Evolutionary conservation across 2,797 vertebrate genomes (phyloP), one percentile per base, ranked within the genome.

Genomic region (Pachyuromys duprasi): DNA sequence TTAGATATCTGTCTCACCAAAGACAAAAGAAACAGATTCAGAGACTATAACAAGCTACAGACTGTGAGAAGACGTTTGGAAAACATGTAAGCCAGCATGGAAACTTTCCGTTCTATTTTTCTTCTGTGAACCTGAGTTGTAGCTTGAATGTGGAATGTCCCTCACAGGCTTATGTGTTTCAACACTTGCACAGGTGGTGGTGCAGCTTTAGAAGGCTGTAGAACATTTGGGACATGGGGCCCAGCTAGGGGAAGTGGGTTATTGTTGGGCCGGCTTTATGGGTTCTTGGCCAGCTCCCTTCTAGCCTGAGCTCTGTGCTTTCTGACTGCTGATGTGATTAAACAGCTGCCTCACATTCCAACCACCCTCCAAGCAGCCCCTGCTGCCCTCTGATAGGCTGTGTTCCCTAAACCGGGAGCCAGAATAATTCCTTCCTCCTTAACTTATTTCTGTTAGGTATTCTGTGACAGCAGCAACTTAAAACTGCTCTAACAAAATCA

Each of bases 401-500:
- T n/a, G 69, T 24, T 45, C 42, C 74, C 45, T 36, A 60, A 89
- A 60, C 72, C 70, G n/a, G 2, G 18, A 45, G 55, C 86, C 55
- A 75, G 36, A 45, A 45, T 60, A 88, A 75, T 22, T 31, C 70
- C 55, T 88, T 88, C 70, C 87, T 89, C 60, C 42, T 78, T 49
- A 28, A 65, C 26, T 49, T 65, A 74, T 89, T 89, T 89, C 74
- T 88, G 86, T 62, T 62, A 88, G 86, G 70, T 88, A 60, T 75
- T 88, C 69, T 53, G 42, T 63, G 31, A n/a, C 42, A 63, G 28
- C 74, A 53, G 62, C 72, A 81, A 49, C 18, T 49, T 22, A 76
- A 76, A 89, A 45, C 70, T 83, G 36, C 62, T 76, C 36, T 45
- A 84, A 82, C 67, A 90, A 57, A 89, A 84, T 72, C 45, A 86